A percentile compares a stretch with the other conserved stretches of the same genome.
These are phyloP conservation scores for Macropodus opercularis DNA, from an alignment of 2,797 vertebrate genomes.

Conservation along the genomic window DNA sequence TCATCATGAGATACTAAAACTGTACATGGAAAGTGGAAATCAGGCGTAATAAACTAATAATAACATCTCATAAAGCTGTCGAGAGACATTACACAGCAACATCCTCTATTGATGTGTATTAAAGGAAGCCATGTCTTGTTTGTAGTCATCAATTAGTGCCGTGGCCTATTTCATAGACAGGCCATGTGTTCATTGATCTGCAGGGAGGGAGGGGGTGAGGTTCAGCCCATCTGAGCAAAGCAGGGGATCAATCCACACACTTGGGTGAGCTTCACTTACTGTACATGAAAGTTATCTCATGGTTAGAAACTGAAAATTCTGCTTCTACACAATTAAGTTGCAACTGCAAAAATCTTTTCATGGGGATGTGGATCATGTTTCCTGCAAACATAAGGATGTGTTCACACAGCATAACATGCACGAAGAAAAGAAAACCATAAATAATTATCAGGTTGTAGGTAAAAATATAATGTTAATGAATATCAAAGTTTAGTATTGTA, in stretches of 20 bases:
- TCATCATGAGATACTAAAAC: not conserved
- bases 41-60: not conserved
- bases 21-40: not conserved
- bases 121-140: conserved; percentile 46
- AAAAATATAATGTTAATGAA: too few species aligned
- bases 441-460: too few species aligned
- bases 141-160: conserved; percentile 58
- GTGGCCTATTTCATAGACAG: conserved; percentile 63
- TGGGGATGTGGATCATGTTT: too few species aligned
- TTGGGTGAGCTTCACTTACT: not conserved
- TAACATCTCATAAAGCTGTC: conserved; percentile 24
- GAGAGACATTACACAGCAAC: not conserved
- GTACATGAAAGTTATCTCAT: not conserved
- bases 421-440: too few species aligned
- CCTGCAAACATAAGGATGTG: too few species aligned
- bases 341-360: too few species aligned
- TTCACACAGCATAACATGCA: too few species aligned
- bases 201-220: conserved; percentile 19
- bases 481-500: too few species aligned
- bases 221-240: conserved; percentile 39
- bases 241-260: conserved; percentile 51
- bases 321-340: too few species aligned
- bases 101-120: conserved; percentile 33
- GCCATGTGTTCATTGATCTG: conserved; percentile 66
- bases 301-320: not conserved